Conservation (phyloP, 92 coral and sea anemone genomes). For the Porites divaricata region DNA sequence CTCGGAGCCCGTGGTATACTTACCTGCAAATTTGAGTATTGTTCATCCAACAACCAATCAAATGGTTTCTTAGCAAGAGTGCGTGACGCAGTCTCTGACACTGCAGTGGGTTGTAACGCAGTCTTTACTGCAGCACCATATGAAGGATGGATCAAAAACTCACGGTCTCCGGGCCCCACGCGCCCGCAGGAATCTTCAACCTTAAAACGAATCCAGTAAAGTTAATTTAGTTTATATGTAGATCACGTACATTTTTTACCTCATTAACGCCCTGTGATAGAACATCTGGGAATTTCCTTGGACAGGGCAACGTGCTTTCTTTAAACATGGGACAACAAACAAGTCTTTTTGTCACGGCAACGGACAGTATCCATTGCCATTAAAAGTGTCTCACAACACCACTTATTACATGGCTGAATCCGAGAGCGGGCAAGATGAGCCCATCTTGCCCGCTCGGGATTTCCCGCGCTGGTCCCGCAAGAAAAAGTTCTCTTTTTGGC, state of each 20-base stretch:
- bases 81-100: slow-evolving; percentile 74
- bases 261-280: too few species aligned
- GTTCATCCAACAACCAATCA: slow-evolving; percentile 99
- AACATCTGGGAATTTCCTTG: too few species aligned
- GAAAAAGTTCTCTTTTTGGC: too few species aligned
- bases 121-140: slow-evolving; percentile 95
- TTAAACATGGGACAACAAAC: too few species aligned
- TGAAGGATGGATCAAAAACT: slow-evolving; percentile 91
- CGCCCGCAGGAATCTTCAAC: slow-evolving; percentile 97
- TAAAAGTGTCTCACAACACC: too few species aligned
- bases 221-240: not conserved
- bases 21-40: slow-evolving; percentile 89
- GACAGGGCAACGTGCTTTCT: too few species aligned
- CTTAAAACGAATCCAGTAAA: slow-evolving; percentile 30
- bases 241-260: not conserved
- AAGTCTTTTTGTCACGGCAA: too few species aligned
- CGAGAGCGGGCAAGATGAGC: too few species aligned
- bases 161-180: slow-evolving; percentile 95
- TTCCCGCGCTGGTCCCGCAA: too few species aligned
- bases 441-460: too few species aligned
- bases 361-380: too few species aligned
- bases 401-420: too few species aligned
- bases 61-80: slow-evolving; percentile 90
- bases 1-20: not conserved
- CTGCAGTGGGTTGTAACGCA: slow-evolving; percentile 76